Conservation (phyloP, 1,140 invertebrate genomes). For the Zaprionus taronus region DNA sequence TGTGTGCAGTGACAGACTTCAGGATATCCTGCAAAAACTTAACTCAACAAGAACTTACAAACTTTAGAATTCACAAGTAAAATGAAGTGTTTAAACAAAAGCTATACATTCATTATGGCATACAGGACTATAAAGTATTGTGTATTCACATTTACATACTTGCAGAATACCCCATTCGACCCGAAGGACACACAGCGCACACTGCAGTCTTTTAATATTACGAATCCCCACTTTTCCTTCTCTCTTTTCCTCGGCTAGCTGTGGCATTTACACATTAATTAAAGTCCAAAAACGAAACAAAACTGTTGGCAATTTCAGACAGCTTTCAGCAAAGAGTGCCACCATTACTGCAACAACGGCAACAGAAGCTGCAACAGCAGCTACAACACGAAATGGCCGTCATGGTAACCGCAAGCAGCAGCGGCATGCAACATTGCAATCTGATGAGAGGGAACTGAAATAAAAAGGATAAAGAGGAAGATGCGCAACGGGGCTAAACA, state of each 20-base stretch:
- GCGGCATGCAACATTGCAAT: conserved; percentile 14
- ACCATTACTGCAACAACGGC: conserved; percentile 8
- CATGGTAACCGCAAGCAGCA: conserved; percentile 1
- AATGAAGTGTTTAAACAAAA: background rate
- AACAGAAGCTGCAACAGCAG: conserved; percentile 1
- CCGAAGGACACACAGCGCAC: background rate
- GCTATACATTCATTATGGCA: background rate
- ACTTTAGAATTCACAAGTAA: background rate
- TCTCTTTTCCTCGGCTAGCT: background rate
- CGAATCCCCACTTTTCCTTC: background rate
- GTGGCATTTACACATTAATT: conserved; percentile 9
- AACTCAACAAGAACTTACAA: no score
- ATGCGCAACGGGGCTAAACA: conserved; percentile 7
- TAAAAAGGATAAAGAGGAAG: conserved; percentile 17
- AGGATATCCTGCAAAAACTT: background rate
- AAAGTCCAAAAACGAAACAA: conserved; percentile 19
- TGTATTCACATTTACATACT: background rate
- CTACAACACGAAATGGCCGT: conserved; percentile 6
- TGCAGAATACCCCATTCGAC: background rate
- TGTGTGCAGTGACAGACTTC: background rate
- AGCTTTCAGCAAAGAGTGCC: conserved; percentile 27
- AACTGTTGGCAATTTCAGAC: conserved; percentile 27
- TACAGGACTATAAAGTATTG: background rate
- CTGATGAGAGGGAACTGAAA: conserved; percentile 16
- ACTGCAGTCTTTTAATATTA: conserved; percentile 3